Evolutionary conservation across 2,797 vertebrate species (phyloP), one percentile per base, ranked within the genome.

Genomic region (Echiichthys vipera): DNA sequence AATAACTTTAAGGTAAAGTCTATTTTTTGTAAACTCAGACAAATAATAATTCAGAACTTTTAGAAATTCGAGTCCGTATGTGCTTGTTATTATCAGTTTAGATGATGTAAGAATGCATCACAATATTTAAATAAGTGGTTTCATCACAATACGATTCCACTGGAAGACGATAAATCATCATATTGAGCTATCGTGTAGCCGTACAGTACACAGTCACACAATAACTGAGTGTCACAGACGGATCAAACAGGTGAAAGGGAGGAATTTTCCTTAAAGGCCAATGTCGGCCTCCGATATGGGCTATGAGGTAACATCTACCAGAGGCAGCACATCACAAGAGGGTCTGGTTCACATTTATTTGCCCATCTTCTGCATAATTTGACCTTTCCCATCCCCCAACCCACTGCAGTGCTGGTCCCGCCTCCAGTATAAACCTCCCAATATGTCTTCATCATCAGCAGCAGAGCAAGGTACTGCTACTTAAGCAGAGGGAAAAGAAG

Each of bases 381-480:
- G 80, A 88, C 87, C 86, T 84, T 84, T 78, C 22, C 79, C 64
- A 30, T 39, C 66, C 78, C 66, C 66, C 69, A 47, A 3, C 58
- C 59, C 43, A 61, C 62, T 51, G 51, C 65, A 6, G 57, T 14
- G 1, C 63, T 80, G 71, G 61, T 76, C 84, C 88, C 89, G 78
- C 89, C 89, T 75, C 71, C 58, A 5, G 34, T 22, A 17, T 59
- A 72, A 86, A 71, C 77, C 75, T 72, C 80, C 64, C 53, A 68
- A 64, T 80, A 83, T 49, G 83, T 84, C 84, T 84, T 88, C 79
- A 85, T 87, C 76, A 88, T 80, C 62, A 71, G 30, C 62, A 78
- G 74, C 73, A 39, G 69, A 24, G 54, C 47, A 86, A 88, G 85
- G 82, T 86, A 85, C 42, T 34, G 67, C 32, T 59, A 69, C 65